Conservation (phyloP, 1,140 invertebrate genomes). For the Tyrophagus putrescentiae region DNA sequence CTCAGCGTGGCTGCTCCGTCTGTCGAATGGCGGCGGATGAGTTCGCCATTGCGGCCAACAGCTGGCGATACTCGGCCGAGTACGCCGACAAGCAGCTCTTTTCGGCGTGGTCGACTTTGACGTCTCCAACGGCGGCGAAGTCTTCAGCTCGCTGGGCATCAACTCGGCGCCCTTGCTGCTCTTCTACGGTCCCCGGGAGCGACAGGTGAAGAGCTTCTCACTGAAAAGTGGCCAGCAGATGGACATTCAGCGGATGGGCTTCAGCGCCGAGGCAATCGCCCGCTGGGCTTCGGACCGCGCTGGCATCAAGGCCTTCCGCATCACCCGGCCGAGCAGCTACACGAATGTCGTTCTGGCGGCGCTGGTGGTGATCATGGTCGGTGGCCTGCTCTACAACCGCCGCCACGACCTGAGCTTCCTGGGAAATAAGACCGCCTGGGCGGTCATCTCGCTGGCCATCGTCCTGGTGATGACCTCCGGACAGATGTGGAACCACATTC, state of each 20-base stretch:
- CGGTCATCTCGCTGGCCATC: slow-evolving; percentile 66
- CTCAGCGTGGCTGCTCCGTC: slow-evolving; percentile 78
- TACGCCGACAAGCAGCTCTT: too few species aligned
- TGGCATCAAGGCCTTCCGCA: slow-evolving; percentile 81
- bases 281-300: slow-evolving; percentile 93
- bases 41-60: slow-evolving; percentile 87
- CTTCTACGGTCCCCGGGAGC: slow-evolving; percentile 85
- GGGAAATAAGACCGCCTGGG: slow-evolving; percentile 94
- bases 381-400: slow-evolving; percentile 77
- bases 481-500: slow-evolving; percentile 99
- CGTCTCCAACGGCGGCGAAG: slow-evolving; percentile 89
- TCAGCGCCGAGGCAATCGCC: slow-evolving; percentile 83
- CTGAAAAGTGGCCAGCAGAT: slow-evolving; percentile 11
- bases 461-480: slow-evolving; percentile 97
- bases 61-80: slow-evolving; percentile 70
- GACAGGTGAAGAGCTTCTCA: slow-evolving; percentile 22
- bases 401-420: slow-evolving; percentile 94
- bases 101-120: slow-evolving; percentile 98
- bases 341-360: slow-evolving; percentile 82
- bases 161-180: slow-evolving; percentile 91
- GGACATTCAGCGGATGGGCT: slow-evolving; percentile 49
- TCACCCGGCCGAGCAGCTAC: slow-evolving; percentile 94
- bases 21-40: slow-evolving; percentile 94
- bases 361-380: slow-evolving; percentile 66
- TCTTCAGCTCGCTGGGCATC: slow-evolving; percentile 45